These are phyloP conservation scores for Labeo calbasu DNA, from an alignment of 2,797 vertebrate genomes.

Conservation along the genomic window DNA sequence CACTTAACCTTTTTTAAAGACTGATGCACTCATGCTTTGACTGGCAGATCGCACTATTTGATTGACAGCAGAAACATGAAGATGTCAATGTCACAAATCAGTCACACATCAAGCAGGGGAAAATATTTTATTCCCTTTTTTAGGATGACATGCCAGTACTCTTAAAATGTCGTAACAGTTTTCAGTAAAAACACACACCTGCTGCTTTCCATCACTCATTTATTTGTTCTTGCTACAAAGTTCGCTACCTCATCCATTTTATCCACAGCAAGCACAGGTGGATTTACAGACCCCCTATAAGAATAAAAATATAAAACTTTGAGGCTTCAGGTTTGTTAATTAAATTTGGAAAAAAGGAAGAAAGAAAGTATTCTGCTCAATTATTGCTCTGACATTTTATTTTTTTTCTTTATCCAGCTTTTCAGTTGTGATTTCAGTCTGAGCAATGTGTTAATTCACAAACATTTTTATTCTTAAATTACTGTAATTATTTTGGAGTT, in stretches of 20 bases:
- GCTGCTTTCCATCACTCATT: conserved; percentile 7
- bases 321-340: background rate
- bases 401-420: background rate
- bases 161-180: background rate
- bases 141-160: background rate
- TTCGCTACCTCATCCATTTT: background rate
- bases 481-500: background rate
- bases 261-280: background rate
- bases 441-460: background rate
- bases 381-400: background rate
- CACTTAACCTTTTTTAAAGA: conserved; percentile 9
- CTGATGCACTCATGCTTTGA: conserved; percentile 22
- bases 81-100: conserved; percentile 32
- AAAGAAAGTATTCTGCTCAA: background rate
- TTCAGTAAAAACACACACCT: conserved; percentile 11
- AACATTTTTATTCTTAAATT: background rate
- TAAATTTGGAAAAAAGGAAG: background rate
- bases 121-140: background rate
- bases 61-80: conserved; percentile 45
- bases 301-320: background rate
- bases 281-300: background rate
- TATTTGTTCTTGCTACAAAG: background rate
- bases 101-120: conserved; percentile 12
- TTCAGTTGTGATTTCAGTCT: conserved; percentile 7
- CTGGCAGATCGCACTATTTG: conserved; percentile 36